phyloP scores from a whole-genome alignment of 2,888 invertebrate species.

The Morpho helenor region DNA sequence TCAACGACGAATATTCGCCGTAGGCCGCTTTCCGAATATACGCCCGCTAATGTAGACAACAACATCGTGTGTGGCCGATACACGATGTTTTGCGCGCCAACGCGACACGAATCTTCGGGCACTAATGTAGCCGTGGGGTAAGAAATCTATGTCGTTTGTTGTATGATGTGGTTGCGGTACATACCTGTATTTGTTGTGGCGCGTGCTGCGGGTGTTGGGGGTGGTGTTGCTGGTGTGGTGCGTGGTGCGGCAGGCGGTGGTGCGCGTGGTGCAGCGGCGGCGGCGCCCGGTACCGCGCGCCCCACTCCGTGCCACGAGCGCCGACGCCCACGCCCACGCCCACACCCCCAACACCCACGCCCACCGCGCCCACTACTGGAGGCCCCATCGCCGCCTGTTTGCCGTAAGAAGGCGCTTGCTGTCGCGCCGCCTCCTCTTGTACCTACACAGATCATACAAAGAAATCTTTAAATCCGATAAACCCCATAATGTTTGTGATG shows the following conservation, averaged over 20 bases:
- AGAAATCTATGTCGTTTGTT: too few relatives aligned
- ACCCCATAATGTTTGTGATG: too few relatives aligned
- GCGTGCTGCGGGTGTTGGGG: slow-evolving; percentile 56
- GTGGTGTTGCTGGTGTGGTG: slow-evolving; percentile 31
- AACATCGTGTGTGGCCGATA: too few relatives aligned
- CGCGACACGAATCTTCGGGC: too few relatives aligned
- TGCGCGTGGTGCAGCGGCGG: slow-evolving; percentile 79
- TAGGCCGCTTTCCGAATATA: too few relatives aligned
- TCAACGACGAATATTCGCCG: too few relatives aligned
- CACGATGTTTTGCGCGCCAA: too few relatives aligned
- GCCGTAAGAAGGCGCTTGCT: slow-evolving; percentile 91
- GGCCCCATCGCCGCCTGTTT: slow-evolving; percentile 81
- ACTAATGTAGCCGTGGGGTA: too few relatives aligned
- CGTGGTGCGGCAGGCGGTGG: slow-evolving; percentile 73
- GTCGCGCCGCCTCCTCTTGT: slow-evolving; percentile 94
- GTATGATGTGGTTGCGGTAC: too few relatives aligned
- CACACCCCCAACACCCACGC: slow-evolving; percentile 38
- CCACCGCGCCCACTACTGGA: slow-evolving; percentile 45
- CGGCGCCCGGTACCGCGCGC: slow-evolving; percentile 37
- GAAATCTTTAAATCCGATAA: too few relatives aligned
- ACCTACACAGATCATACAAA: slow-evolving; percentile 71
- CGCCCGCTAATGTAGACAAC: too few relatives aligned
- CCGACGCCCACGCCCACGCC: slow-evolving; percentile 41
- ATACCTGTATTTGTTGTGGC: slow-evolving; percentile 36
- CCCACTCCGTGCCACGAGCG: slow-evolving; percentile 46